Evolutionary conservation across 2,797 vertebrate genomes (phyloP), one percentile per base, ranked within the genome.

Genomic region (Poeciliopsis gracilis): DNA sequence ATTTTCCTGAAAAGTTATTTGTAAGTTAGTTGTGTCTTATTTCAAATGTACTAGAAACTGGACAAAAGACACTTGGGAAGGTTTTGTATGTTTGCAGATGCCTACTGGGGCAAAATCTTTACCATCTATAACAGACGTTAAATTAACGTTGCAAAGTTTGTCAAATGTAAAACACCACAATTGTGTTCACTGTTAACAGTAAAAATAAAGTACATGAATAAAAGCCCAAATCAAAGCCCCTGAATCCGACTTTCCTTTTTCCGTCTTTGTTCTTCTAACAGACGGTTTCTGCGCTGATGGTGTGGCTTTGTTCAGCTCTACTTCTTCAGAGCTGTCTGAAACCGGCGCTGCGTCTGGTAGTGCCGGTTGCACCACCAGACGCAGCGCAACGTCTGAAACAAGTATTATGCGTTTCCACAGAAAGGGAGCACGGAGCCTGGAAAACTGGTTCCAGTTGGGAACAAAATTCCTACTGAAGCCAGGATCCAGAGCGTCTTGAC

Each of bases 391-490:
- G 28, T 59, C 61, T 70, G 23, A 46, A 73, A 78, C 57, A 55
- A 69, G 77, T 69, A 69, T 38, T 55, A 36, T 23, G 4, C 10
- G 28, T 57, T 79, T 79, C 38, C 4, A 53, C 72, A 45, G 38
- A 38, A 73, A 71, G 38, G 23, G 10, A 55, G 36, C 45, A 38
- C 43, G 41, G 20, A 57, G 51, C 49, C 41, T 28, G 73, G 30
- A 30, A 49, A 76, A 76, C 79, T 30, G 51, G 78, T 80, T 76
- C 53, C 33, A 61, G 51, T 10, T 45, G 18, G 33, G 30, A 33
- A 38, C 25, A 23, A 30, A 59, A 10, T 28, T 25, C 28, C 47
- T 25, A 46, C 57, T 41, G 6, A 53, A 53, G 28, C 47, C 45
- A 8, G 36, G 10, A 67, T 16, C 36, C 5, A 43, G 51, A 28